Evolutionary conservation across 2,888 invertebrate species (phyloP).

Genomic region (Theodoxus fluviatilis): DNA sequence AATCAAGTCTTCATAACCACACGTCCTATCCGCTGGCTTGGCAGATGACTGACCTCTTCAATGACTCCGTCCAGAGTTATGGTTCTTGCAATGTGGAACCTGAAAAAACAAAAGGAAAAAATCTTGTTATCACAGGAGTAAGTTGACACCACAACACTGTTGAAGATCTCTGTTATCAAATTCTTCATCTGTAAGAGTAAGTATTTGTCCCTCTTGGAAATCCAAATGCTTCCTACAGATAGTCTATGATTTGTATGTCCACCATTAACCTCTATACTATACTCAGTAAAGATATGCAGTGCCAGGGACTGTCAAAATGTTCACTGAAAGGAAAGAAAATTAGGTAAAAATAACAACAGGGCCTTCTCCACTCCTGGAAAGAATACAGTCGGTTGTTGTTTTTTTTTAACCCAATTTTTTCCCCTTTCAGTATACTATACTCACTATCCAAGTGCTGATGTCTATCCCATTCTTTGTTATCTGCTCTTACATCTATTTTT

Average conservation of each 20-base stretch:
- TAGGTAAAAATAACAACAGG: too few species aligned
- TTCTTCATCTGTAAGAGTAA: too few species aligned
- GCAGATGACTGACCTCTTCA: not conserved
- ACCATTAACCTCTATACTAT: too few species aligned
- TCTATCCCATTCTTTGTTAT: not conserved
- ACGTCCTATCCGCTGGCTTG: conserved; percentile 20
- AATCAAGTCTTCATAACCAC: conserved; percentile 24
- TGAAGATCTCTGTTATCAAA: too few species aligned
- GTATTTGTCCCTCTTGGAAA: too few species aligned
- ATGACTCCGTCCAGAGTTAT: conserved; percentile 22
- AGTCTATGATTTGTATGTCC: too few species aligned
- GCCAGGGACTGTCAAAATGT: too few species aligned
- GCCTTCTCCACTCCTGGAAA: too few species aligned
- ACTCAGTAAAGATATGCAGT: too few species aligned
- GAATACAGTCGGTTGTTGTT: too few species aligned
- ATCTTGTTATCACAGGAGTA: not conserved
- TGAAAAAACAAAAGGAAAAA: not conserved
- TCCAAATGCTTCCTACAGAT: too few species aligned
- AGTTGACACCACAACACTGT: not conserved
- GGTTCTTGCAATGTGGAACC: conserved; percentile 21
- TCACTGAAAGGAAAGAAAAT: too few species aligned
- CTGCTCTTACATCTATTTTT: not conserved
- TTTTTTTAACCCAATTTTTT: not conserved
- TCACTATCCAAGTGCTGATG: not conserved
- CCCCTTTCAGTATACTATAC: not conserved